Percentiles rank a stretch among this genome's conserved stretches.
These are phyloP conservation scores for Conus betulinus DNA, from an alignment of 1,140 invertebrate genomes.

Conservation along the genomic window DNA sequence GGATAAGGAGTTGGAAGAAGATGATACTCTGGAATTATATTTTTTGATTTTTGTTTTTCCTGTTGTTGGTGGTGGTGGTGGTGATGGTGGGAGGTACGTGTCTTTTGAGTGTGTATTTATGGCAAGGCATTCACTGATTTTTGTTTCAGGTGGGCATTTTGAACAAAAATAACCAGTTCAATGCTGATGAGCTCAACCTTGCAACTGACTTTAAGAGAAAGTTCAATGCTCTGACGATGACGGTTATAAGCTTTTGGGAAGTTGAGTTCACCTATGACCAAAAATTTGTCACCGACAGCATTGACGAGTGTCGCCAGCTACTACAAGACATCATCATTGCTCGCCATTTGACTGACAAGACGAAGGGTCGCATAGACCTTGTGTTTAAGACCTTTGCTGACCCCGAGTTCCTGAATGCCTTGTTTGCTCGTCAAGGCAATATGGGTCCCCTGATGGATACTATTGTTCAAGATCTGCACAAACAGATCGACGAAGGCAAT, in stretches of 20 bases:
- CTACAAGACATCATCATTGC: slow-evolving; percentile 86
- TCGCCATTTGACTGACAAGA: slow-evolving; percentile 91
- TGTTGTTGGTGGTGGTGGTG: not conserved
- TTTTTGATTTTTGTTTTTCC: not conserved
- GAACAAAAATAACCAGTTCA: slow-evolving; percentile 89
- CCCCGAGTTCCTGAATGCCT: slow-evolving; percentile 83
- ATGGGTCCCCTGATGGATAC: slow-evolving; percentile 58
- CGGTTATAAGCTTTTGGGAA: slow-evolving; percentile 88
- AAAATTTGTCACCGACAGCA: slow-evolving; percentile 81
- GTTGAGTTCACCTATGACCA: slow-evolving; percentile 94
- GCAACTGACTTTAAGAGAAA: slow-evolving; percentile 80
- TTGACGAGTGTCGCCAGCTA: slow-evolving; percentile 83
- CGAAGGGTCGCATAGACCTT: slow-evolving; percentile 85
- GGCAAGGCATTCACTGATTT: not conserved
- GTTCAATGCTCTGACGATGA: slow-evolving; percentile 85
- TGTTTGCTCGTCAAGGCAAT: slow-evolving; percentile 82
- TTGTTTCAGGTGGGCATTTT: slow-evolving; percentile 82
- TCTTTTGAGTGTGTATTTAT: no score
- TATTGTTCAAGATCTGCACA: slow-evolving; percentile 85
- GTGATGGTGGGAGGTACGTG: no score
- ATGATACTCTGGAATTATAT: no score
- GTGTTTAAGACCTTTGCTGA: slow-evolving; percentile 89
- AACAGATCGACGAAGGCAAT: slow-evolving; percentile 86
- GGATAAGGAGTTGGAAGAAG: no score
- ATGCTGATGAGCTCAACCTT: slow-evolving; percentile 83